Percentiles rank a stretch among this genome's conserved stretches.
Conservation (phyloP, 2,797 vertebrate species). For the Gymnoscopelus microlampas region DNA sequence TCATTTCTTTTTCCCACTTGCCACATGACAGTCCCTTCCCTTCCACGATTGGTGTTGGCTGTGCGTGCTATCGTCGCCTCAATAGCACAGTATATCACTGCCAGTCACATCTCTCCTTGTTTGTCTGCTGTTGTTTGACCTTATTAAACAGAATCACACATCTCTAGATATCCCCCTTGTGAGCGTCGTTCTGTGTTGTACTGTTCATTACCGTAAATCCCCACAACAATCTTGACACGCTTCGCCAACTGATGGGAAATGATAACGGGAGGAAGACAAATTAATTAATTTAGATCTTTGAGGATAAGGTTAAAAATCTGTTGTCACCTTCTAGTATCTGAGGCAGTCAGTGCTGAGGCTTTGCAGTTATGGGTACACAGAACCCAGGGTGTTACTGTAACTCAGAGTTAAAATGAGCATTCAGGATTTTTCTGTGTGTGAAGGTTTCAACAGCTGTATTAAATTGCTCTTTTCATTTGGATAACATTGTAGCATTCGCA, state of each 20-base stretch:
- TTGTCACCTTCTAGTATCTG: slow-evolving; percentile 35
- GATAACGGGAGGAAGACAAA: slow-evolving; percentile 54
- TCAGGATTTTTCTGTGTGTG: too few species aligned
- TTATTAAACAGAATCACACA: slow-evolving; percentile 77
- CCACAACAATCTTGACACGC: slow-evolving; percentile 57
- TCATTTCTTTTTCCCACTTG: slow-evolving; percentile 47
- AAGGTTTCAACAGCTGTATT: too few species aligned
- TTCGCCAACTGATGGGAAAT: slow-evolving; percentile 57
- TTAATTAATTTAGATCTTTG: slow-evolving; percentile 68
- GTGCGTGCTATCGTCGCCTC: slow-evolving; percentile 51
- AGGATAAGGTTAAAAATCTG: slow-evolving; percentile 47
- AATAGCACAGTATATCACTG: slow-evolving; percentile 42
- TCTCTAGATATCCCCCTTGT: slow-evolving; percentile 53
- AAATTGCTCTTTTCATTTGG: too few species aligned
- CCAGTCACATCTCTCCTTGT: slow-evolving; percentile 45
- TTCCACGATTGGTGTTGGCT: neutral
- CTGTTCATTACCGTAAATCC: slow-evolving; percentile 74
- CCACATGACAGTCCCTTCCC: too few species aligned
- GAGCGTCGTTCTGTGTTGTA: slow-evolving; percentile 62
- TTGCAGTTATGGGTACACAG: neutral
- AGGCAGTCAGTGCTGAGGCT: slow-evolving; percentile 13
- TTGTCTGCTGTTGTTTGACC: slow-evolving; percentile 68
- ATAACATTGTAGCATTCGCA: too few species aligned
- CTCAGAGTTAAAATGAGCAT: too few species aligned
- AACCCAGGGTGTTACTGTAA: too few species aligned